phyloP scores from a whole-genome alignment of 2,888 invertebrate species.

The Lasioglossum lativentre region DNA sequence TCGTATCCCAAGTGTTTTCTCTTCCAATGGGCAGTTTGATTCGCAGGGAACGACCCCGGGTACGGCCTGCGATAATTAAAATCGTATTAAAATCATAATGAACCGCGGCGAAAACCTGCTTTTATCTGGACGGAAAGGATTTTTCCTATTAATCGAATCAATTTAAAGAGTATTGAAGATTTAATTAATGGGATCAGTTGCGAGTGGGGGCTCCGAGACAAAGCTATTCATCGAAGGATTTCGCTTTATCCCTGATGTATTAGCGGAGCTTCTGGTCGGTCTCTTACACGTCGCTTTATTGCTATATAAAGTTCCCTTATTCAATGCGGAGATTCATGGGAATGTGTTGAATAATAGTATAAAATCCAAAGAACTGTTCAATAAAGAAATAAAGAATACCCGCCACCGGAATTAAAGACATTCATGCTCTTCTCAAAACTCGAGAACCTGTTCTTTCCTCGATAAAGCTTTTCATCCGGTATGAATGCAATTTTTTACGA shows the following conservation, averaged over 20 bases:
- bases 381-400: constrained; percentile 11
- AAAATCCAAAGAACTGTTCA: constrained; percentile 1
- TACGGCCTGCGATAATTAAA: constrained; percentile 42
- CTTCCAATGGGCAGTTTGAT: neutral
- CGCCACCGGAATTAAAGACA: constrained; percentile 1
- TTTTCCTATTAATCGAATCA: constrained; percentile 48
- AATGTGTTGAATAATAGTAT: constrained; percentile 15
- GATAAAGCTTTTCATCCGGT: neutral
- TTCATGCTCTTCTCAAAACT: neutral
- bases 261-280: constrained; percentile 31
- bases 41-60: neutral
- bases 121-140: constrained; percentile 24
- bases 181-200: constrained; percentile 54
- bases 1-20: neutral
- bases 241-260: constrained; percentile 42
- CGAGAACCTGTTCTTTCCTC: constrained; percentile 1
- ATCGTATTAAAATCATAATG: constrained; percentile 41
- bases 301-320: constrained; percentile 45
- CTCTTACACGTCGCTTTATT: constrained; percentile 31
- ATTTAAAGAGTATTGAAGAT: constrained; percentile 49
- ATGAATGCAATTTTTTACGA: neutral
- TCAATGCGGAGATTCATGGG: constrained; percentile 23
- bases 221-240: constrained; percentile 52
- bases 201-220: constrained; percentile 40
- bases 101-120: neutral